Evolutionary conservation across 2,888 invertebrate species (phyloP).

Genomic region (Eubasilissa splendida): DNA sequence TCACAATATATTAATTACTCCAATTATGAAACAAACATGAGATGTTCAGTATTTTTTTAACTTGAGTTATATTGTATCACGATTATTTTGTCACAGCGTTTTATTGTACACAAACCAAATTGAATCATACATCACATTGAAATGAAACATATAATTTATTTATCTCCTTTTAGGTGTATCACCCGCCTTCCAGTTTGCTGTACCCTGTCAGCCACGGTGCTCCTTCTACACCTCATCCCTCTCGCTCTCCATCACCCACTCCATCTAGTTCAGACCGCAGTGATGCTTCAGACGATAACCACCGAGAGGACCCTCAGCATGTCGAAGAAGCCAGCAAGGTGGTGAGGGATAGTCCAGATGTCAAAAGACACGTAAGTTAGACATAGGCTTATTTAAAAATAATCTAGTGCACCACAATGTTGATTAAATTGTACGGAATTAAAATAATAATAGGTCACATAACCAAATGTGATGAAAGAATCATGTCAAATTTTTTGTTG

Average conservation of each 20-base stretch:
- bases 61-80: neutral
- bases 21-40: no score
- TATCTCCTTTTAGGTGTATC: slow-evolving; percentile 78
- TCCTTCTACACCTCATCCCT: slow-evolving; percentile 52
- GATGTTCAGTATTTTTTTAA: no score
- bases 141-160: no score
- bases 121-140: neutral
- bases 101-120: neutral
- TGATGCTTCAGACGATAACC: slow-evolving; percentile 69
- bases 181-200: slow-evolving; percentile 91
- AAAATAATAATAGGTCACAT: no score
- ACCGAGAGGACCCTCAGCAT: slow-evolving; percentile 61
- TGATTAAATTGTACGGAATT: no score
- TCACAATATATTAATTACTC: no score
- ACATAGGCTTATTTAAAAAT: neutral
- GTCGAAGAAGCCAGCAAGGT: slow-evolving; percentile 51
- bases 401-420: neutral
- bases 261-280: slow-evolving; percentile 77
- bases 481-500: no score
- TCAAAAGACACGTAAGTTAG: slow-evolving; percentile 44
- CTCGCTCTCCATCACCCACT: slow-evolving; percentile 76
- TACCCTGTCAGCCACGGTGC: slow-evolving; percentile 76
- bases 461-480: no score
- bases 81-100: neutral
- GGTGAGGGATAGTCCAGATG: slow-evolving; percentile 18